Conservation (phyloP, 2,888 invertebrate species). For the Ormyrus pomaceus region DNA sequence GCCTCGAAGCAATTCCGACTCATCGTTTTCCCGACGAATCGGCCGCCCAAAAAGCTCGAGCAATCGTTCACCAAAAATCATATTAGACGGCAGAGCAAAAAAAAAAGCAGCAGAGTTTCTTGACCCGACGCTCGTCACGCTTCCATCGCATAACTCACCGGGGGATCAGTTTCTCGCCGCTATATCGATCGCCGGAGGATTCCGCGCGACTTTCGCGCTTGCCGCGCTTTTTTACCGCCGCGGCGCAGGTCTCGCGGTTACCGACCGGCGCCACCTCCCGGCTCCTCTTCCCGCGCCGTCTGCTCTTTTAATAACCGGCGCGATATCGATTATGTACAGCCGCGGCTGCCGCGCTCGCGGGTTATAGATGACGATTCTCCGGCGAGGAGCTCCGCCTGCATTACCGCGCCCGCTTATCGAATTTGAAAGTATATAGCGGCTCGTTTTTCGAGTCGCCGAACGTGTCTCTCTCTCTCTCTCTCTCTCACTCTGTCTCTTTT, state of each 20-base stretch:
- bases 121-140: neutral
- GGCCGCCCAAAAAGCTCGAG: too few relatives aligned
- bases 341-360: neutral
- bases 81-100: too few relatives aligned
- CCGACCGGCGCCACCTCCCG: slow-evolving; percentile 52
- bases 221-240: neutral
- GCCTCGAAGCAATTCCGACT: too few relatives aligned
- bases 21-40: too few relatives aligned
- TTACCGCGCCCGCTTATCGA: neutral
- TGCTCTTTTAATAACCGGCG: too few relatives aligned
- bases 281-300: too few relatives aligned
- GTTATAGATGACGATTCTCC: neutral
- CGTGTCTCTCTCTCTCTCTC: neutral
- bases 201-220: neutral
- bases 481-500: too few relatives aligned
- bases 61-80: too few relatives aligned
- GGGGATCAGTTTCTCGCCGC: neutral
- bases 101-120: neutral
- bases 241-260: slow-evolving; percentile 32
- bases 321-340: too few relatives aligned
- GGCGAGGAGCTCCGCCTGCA: neutral
- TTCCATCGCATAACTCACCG: neutral
- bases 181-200: neutral
- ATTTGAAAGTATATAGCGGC: slow-evolving; percentile 19
- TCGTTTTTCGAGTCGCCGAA: slow-evolving; percentile 11